Conservation (phyloP, 1,140 invertebrate species). For the Eulimnadia texana region DNA sequence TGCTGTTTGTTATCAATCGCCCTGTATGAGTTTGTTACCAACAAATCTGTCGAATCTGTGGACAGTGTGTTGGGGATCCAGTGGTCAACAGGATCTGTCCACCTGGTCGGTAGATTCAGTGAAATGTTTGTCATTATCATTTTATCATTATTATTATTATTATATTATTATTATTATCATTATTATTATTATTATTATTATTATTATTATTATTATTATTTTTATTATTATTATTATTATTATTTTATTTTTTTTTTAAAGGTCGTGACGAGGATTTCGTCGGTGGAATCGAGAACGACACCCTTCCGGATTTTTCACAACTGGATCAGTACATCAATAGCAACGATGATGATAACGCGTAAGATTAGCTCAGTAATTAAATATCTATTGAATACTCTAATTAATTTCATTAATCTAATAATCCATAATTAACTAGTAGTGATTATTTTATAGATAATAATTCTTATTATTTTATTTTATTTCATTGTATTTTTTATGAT, state of each 20-base stretch:
- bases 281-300: slow-evolving; percentile 63
- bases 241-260: slow-evolving; percentile 27
- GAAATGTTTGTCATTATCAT: too few species aligned
- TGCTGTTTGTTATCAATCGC: too few species aligned
- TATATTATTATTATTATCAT: background rate
- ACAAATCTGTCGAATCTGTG: too few species aligned
- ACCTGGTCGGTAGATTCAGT: too few species aligned
- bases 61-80: too few species aligned
- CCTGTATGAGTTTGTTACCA: too few species aligned
- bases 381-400: background rate
- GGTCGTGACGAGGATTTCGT: slow-evolving; percentile 50
- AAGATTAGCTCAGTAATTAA: slow-evolving; percentile 12
- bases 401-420: background rate
- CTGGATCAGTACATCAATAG: slow-evolving; percentile 59
- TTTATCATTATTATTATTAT: too few species aligned
- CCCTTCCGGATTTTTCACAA: slow-evolving; percentile 54
- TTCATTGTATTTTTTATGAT: too few species aligned
- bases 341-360: slow-evolving; percentile 36
- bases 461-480: slow-evolving; percentile 1
- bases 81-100: too few species aligned
- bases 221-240: background rate
- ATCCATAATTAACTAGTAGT: slow-evolving; percentile 1
- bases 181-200: background rate
- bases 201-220: background rate
- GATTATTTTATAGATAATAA: background rate